phyloP scores from a whole-genome alignment of 2,113 vertebrate genomes.

The Polypterus senegalus region DNA sequence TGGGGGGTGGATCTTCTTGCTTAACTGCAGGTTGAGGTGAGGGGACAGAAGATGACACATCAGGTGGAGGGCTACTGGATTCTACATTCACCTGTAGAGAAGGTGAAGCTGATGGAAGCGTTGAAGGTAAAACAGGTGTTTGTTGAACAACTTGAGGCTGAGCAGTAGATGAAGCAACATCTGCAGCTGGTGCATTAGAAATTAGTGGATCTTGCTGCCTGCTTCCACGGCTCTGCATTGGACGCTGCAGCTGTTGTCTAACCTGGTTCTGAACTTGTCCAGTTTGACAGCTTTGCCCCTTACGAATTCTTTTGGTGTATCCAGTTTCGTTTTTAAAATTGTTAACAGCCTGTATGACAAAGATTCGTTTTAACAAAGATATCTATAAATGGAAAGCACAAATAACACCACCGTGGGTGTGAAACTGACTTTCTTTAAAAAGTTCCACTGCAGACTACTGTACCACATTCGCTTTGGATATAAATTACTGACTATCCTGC shows the following conservation, averaged over 20 bases:
- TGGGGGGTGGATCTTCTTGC: conserved; percentile 46
- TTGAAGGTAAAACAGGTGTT: conserved; percentile 29
- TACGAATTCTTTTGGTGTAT: conserved; percentile 55
- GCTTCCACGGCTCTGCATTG: conserved; percentile 41
- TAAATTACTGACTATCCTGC: too few species aligned
- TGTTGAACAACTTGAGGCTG: conserved; percentile 3
- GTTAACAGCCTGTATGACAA: conserved; percentile 70
- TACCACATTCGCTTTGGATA: too few species aligned
- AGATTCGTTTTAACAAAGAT: background rate
- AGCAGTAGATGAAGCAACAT: conserved; percentile 34
- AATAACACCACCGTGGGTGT: too few species aligned
- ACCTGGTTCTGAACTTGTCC: conserved; percentile 37
- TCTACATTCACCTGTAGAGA: conserved; percentile 29
- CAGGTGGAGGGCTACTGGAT: conserved; percentile 34
- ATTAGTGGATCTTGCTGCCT: conserved; percentile 74
- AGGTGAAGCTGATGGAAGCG: conserved; percentile 14
- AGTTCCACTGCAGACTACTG: too few species aligned
- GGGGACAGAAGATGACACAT: conserved; percentile 42
- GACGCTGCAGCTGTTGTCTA: conserved; percentile 42
- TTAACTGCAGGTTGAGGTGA: conserved; percentile 54
- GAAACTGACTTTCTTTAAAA: too few species aligned
- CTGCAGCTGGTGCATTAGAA: conserved; percentile 42
- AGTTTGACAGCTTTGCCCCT: conserved; percentile 34
- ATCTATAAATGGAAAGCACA: conserved; percentile 1
- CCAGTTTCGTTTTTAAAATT: conserved; percentile 87